These are phyloP conservation scores for Disparrhopalites patrizii DNA, from an alignment of 2,888 invertebrate genomes.

Conservation along the genomic window DNA sequence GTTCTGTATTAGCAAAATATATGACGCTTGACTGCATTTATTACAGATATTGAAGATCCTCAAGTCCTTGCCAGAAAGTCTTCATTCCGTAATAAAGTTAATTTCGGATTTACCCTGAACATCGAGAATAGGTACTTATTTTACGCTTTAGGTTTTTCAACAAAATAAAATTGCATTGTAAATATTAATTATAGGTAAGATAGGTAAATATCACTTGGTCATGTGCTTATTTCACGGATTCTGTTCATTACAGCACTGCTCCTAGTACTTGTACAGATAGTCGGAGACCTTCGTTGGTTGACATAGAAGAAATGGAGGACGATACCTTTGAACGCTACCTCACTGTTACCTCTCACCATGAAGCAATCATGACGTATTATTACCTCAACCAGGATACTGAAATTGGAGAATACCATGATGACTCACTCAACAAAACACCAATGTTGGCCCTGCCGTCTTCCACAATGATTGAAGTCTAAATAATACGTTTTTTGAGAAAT, in stretches of 20 bases:
- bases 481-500: too few relatives aligned
- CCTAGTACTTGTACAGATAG: constrained; percentile 10
- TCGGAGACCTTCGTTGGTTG: constrained; percentile 34
- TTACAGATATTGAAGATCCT: constrained; percentile 46
- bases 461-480: constrained; percentile 24
- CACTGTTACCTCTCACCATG: constrained; percentile 74
- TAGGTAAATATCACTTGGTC: not conserved
- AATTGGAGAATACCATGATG: constrained; percentile 12
- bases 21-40: not conserved
- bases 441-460: constrained; percentile 12
- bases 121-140: constrained; percentile 57
- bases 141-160: not conserved
- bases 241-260: constrained; percentile 24
- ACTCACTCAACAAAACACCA: not conserved
- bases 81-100: constrained; percentile 57
- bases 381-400: constrained; percentile 66
- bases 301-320: constrained; percentile 50
- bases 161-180: not conserved
- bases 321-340: constrained; percentile 60
- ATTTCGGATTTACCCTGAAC: constrained; percentile 61
- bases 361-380: constrained; percentile 85
- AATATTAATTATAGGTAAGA: not conserved
- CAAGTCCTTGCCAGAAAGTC: constrained; percentile 45
- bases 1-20: not conserved
- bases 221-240: constrained; percentile 22